These are phyloP conservation scores for Agonopterix alstromeriana DNA, from an alignment of 2,888 invertebrate genomes.

Conservation along the genomic window DNA sequence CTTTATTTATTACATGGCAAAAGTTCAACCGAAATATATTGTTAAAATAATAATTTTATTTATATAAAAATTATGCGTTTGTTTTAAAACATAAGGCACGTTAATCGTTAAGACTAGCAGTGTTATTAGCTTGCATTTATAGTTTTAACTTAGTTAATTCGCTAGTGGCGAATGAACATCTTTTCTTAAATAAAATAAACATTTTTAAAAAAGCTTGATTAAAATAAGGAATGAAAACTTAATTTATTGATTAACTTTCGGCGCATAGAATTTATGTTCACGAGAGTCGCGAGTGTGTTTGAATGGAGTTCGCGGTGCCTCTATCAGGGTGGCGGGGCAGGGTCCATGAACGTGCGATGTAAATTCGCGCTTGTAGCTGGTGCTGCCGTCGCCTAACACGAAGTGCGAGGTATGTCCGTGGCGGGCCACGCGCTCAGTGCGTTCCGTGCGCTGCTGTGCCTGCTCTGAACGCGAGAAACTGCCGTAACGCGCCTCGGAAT, in stretches of 20 bases:
- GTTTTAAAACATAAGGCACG: constrained; percentile 35
- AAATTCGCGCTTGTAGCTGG: constrained; percentile 87
- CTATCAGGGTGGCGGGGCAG: constrained; percentile 87
- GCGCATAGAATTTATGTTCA: constrained; percentile 89
- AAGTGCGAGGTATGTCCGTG: constrained; percentile 85
- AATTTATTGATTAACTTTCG: constrained; percentile 70
- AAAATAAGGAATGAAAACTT: constrained; percentile 34
- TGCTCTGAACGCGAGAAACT: constrained; percentile 76
- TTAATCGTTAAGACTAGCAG: constrained; percentile 50
- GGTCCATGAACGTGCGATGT: constrained; percentile 83
- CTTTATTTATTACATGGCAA: constrained; percentile 69
- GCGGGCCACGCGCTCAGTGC: constrained; percentile 77
- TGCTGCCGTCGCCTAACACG: constrained; percentile 81
- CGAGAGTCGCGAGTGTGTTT: constrained; percentile 90
- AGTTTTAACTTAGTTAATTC: too few species aligned
- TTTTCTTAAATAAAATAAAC: constrained; percentile 11
- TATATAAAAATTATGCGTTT: constrained; percentile 17
- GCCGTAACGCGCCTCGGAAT: constrained; percentile 84
- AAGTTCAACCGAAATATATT: constrained; percentile 41
- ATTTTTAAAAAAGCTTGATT: constrained; percentile 26
- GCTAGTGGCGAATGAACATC: neutral
- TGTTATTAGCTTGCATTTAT: constrained; percentile 40
- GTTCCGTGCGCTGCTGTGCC: constrained; percentile 77
- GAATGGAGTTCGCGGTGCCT: constrained; percentile 85
- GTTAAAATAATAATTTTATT: constrained; percentile 4